A percentile compares a stretch with the other conserved stretches of the same genome.
phyloP scores from a whole-genome alignment of 2,888 invertebrate genomes.

The Cerastis leucographa region DNA sequence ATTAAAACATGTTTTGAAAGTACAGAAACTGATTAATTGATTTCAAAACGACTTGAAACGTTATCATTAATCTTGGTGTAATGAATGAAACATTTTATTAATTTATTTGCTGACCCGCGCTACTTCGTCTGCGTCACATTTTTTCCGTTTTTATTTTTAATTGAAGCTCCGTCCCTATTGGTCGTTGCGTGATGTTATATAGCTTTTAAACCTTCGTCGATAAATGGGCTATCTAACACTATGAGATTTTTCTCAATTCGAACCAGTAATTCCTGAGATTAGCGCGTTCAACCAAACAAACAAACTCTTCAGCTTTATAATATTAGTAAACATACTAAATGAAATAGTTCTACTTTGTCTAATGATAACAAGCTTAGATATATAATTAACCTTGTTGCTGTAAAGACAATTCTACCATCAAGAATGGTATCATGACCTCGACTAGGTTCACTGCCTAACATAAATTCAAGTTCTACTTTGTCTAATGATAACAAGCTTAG shows the following conservation, averaged over 20 bases:
- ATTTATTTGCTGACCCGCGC: background rate
- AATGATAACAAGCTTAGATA: background rate
- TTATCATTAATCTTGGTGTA: constrained; percentile 30
- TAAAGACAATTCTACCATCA: constrained; percentile 20
- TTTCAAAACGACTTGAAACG: constrained; percentile 24
- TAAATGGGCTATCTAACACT: too few relatives aligned
- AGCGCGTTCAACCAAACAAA: too few relatives aligned
- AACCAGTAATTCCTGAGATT: too few relatives aligned
- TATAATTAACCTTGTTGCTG: background rate
- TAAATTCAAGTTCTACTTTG: background rate
- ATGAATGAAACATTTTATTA: constrained; percentile 30
- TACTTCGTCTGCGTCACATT: too few relatives aligned
- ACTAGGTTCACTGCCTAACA: background rate
- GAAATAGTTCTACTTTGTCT: background rate
- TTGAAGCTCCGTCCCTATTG: too few relatives aligned
- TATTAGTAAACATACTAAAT: background rate
- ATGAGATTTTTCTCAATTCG: too few relatives aligned
- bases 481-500: background rate
- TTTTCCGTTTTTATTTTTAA: too few relatives aligned
- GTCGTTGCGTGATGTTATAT: too few relatives aligned
- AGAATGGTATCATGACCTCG: background rate
- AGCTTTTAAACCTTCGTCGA: too few relatives aligned
- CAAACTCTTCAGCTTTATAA: too few relatives aligned
- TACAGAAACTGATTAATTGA: constrained; percentile 30
- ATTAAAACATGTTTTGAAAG: constrained; percentile 33